Conservation (phyloP, 2,113 vertebrate species). For the Probosciger aterrimus region DNA sequence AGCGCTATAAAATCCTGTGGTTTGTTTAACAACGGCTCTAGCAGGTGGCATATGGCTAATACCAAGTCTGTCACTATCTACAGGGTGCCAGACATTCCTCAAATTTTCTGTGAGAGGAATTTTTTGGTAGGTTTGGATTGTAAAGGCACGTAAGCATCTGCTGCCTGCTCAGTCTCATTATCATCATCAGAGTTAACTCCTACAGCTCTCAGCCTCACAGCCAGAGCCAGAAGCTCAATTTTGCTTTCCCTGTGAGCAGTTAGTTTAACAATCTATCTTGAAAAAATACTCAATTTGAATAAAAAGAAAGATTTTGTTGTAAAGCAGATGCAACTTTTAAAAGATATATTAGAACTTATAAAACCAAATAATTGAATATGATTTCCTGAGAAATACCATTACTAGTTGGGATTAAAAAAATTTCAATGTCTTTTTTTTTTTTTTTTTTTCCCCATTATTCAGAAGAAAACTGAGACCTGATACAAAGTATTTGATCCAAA, state of each 20-base stretch:
- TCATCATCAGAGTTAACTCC: constrained; percentile 82
- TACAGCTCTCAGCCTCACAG: constrained; percentile 41
- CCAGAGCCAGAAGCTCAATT: constrained; percentile 4
- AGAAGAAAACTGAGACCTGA: neutral
- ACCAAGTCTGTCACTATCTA: constrained; percentile 59
- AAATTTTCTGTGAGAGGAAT: constrained; percentile 72
- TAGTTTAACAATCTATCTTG: neutral
- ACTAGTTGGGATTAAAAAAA: accelerated
- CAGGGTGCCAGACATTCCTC: constrained; percentile 78
- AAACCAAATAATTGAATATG: neutral
- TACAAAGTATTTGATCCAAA: neutral
- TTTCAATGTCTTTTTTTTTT: neutral
- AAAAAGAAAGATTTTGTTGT: neutral
- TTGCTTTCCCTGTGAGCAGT: neutral
- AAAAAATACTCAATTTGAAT: neutral
- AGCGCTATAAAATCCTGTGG: constrained; percentile 71
- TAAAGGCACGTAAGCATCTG: constrained; percentile 96
- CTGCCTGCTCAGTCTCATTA: constrained; percentile 85
- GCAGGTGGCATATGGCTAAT: constrained; percentile 86
- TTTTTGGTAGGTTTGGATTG: constrained; percentile 77
- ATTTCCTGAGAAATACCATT: neutral
- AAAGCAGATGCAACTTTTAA: neutral
- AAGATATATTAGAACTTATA: neutral
- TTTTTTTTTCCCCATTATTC: neutral
- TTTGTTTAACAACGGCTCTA: constrained; percentile 79